Evolutionary conservation across 2,113 vertebrate genomes (phyloP), one percentile per base, ranked within the genome.

Genomic region (Spea bombifrons): DNA sequence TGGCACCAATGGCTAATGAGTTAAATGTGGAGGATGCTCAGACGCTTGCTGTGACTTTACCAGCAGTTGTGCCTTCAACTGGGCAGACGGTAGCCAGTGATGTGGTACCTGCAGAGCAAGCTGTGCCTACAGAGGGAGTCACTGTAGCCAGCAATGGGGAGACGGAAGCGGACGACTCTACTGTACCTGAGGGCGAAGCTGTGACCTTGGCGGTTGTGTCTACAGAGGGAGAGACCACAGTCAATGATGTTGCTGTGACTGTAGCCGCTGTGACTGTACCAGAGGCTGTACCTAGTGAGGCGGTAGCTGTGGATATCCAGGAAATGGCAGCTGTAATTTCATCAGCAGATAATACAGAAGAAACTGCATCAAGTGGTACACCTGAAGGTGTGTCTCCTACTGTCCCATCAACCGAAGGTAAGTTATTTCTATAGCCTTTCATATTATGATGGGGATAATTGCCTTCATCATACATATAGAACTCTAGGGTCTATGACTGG

Each of bases 211-310:
- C 45, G 9, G 53, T 50, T 71, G 45, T 17, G 8, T 5, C n/a
- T 8, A 10, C 5, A 13, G 9, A 53, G 71, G 71, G 17, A 13
- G 55, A 10, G 16, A 63, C 59, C 3, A 16, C 17, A n/a, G 9
- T 17, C 75, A 69, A 80, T 64, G 84, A 87, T 3, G 72, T 52
- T 66, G 85, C 48, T 10, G 80, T 66, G 30, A 0, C 87, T 8
- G 55, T 12, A 0, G 6, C 3, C 0, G 1, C 65, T n/a, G 75
- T 48, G 0, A 15, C 80, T 0, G 0, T 12, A 73, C 67, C 81
- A 2, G 78, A 12, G 8, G 8, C 44, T 72, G 81, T 67, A 4
- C 47, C 30, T 6, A 13, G 8, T n/a, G 16, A 9, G n/a, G 77
- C 45, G 30, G 76, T 59, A 50, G 53, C 43, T 57, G 16, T 61